phyloP scores from a whole-genome alignment of 2,888 invertebrate genomes.

The Heterodera filipjevi region DNA sequence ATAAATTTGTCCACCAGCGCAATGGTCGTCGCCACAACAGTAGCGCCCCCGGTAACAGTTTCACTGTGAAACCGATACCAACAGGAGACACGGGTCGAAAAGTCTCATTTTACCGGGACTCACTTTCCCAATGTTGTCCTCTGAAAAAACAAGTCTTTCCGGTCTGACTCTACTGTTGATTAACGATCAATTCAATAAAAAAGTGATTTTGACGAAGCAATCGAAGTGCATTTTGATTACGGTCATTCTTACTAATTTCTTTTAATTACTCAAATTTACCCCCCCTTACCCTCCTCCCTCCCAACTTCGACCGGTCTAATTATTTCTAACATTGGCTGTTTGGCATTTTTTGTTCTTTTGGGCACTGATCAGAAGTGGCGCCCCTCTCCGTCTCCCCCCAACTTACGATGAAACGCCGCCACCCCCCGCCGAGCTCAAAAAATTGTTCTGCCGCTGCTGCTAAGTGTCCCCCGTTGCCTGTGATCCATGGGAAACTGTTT shows the following conservation, averaged over 20 bases:
- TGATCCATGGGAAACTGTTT: slow-evolving; percentile 1
- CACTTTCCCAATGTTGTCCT: too few relatives aligned
- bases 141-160: too few relatives aligned
- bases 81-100: too few relatives aligned
- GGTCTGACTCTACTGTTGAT: too few relatives aligned
- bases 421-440: slow-evolving; percentile 7
- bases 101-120: too few relatives aligned
- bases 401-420: neutral
- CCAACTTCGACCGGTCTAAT: neutral
- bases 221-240: too few relatives aligned
- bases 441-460: neutral
- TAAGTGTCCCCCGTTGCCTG: neutral
- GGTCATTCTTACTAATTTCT: too few relatives aligned
- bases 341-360: neutral
- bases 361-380: neutral
- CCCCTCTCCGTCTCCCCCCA: neutral
- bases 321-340: neutral
- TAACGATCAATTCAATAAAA: too few relatives aligned
- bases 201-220: too few relatives aligned
- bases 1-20: neutral
- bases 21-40: neutral
- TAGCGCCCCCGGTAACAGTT: neutral
- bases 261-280: neutral
- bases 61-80: too few relatives aligned
- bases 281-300: neutral